Evolutionary conservation across 2,888 invertebrate genomes (phyloP).

Genomic region (Drosophila dives): DNA sequence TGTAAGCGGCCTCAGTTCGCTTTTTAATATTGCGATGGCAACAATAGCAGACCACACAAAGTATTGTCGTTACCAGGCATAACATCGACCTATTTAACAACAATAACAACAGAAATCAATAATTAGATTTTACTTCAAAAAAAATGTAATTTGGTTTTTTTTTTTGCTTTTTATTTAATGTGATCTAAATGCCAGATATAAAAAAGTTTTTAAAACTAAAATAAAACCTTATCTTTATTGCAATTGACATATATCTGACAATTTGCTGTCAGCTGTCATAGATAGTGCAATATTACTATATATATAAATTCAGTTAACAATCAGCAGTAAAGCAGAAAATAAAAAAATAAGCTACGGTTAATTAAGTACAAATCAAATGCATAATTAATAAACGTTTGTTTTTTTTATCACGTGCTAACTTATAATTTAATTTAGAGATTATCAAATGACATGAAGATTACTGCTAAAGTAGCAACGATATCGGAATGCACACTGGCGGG

Average conservation of each 20-base stretch:
- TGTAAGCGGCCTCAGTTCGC: constrained; percentile 84
- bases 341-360: not conserved
- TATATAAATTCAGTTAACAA: not conserved
- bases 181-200: not conserved
- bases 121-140: not conserved
- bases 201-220: not conserved
- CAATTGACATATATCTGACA: not conserved
- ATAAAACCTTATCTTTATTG: not conserved
- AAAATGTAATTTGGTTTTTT: not conserved
- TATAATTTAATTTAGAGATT: too few relatives aligned
- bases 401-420: too few relatives aligned
- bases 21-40: constrained; percentile 86
- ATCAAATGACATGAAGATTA: not conserved
- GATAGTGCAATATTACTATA: not conserved
- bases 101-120: not conserved
- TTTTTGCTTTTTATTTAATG: not conserved
- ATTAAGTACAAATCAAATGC: too few relatives aligned
- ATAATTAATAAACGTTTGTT: too few relatives aligned
- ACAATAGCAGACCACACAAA: constrained; percentile 91
- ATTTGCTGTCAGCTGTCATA: not conserved
- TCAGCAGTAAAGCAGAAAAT: not conserved
- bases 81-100: constrained; percentile 89
- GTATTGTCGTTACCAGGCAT: constrained; percentile 90
- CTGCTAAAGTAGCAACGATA: not conserved
- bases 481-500: not conserved